Base-by-base conservation (phyloP, 2,113 vertebrate species). In the Phyllopteryx taeniolatus region DNA sequence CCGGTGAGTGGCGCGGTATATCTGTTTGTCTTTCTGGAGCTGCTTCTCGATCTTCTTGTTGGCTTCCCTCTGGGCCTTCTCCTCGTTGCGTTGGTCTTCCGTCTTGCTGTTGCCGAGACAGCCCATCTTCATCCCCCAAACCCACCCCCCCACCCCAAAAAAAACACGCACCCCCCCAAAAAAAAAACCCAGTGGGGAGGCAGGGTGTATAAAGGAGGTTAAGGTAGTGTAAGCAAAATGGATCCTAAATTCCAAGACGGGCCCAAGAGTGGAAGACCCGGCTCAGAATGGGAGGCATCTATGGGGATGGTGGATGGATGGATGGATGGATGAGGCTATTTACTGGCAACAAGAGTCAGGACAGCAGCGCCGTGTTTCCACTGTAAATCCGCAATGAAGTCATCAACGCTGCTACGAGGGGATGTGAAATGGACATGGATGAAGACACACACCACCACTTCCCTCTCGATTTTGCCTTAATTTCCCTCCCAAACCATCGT, bases 31-130 rank as follows among this genome's bases (percentile, higher is more conserved):
- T 93, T 96, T 96, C 87, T 97, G 96, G 80, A 97, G 93, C 92
- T 96, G 96, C 81, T 95, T 96, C 86, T 96, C 95, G 84, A 97
- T 97, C 88, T 95, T 96, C 85, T 96, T 96, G 93, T 96, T 97
- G 87, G 94, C 94, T 88, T 96, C 95, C 70, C 95, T 93, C 93
- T 96, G 95, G 84, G 93, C 92, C 93, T 96, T 96, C 92, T 96
- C 95, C 85, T 96, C 95, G 88, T 96, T 96, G 81, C 93, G 93
- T 91, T 96, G 96, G 93, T 96, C 96, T 93, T 96, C 94, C 31
- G 95, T 97, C 93, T 97, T 97, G 87, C 94, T 95, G 94, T 95
- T 96, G 71, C 96, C 94, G 83, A 97, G 93, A 87, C 95, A 96
- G 90, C 95, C 96, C 95, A 96, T 97, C 90, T 91, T 93, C 8